Evolutionary conservation across 2,113 vertebrate genomes (phyloP).

Genomic region (Microtus ochrogaster): DNA sequence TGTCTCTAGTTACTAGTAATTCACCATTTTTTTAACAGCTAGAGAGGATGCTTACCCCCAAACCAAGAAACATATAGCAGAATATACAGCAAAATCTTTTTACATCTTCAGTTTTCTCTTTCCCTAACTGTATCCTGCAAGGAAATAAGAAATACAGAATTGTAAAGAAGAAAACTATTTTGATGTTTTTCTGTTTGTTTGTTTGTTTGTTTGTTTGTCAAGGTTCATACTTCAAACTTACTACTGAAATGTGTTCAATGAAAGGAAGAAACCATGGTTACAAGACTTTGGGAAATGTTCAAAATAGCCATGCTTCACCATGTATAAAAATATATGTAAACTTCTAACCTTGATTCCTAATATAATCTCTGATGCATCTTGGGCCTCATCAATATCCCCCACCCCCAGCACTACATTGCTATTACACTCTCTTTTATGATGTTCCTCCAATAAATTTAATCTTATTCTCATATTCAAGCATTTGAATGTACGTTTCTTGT

Average conservation of each 20-base stretch:
- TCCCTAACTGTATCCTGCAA: not conserved
- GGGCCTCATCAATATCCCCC: not conserved
- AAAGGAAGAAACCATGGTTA: not conserved
- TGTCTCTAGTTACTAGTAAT: not conserved
- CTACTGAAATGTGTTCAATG: not conserved
- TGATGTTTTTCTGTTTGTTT: too few species aligned
- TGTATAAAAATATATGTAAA: not conserved
- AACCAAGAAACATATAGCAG: not conserved
- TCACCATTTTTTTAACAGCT: not conserved
- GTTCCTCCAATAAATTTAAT: not conserved
- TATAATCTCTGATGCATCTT: not conserved
- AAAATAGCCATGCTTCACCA: not conserved
- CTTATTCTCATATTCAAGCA: not conserved
- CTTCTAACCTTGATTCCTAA: not conserved
- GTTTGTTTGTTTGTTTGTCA: too few species aligned
- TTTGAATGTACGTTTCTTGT: not conserved
- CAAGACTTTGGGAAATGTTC: not conserved
- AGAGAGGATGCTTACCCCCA: not conserved
- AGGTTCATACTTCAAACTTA: not conserved
- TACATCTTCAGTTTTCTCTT: not conserved
- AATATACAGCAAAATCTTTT: slow-evolving; percentile 27
- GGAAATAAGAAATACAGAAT: not conserved
- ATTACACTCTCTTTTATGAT: not conserved
- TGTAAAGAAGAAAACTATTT: not conserved
- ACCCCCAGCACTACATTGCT: not conserved